phyloP scores from a whole-genome alignment of 2,888 invertebrate species.

The Elgonia sp. region DNA sequence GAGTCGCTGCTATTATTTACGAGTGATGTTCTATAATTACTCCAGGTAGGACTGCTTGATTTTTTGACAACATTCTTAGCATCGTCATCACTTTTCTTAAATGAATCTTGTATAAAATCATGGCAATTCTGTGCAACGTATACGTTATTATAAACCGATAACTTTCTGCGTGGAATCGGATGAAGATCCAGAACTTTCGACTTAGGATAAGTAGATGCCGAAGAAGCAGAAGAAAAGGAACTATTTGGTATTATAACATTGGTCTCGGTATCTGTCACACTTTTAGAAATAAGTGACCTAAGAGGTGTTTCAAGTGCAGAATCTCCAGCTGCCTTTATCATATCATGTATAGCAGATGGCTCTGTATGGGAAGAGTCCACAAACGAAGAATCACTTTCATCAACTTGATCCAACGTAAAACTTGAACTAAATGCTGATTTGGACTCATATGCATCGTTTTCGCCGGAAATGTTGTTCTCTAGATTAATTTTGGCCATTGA shows the following conservation, averaged over 20 bases:
- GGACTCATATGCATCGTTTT: too few species aligned
- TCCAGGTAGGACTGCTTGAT: not conserved
- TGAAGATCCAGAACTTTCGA: not conserved
- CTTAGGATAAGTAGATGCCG: not conserved
- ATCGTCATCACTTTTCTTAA: not conserved
- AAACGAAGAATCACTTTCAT: not conserved
- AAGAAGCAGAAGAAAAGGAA: not conserved
- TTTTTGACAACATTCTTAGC: not conserved
- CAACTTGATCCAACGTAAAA: not conserved
- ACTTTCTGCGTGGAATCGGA: constrained; percentile 14
- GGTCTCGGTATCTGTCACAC: too few species aligned
- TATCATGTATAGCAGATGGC: too few species aligned
- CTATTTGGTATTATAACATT: not conserved
- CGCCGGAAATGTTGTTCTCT: not conserved
- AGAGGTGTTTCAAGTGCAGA: too few species aligned
- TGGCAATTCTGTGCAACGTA: constrained; percentile 8
- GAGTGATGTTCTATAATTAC: not conserved
- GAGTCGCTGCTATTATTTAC: too few species aligned
- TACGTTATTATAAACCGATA: constrained; percentile 23
- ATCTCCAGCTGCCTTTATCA: too few species aligned
- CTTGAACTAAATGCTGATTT: not conserved
- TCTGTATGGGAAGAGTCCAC: too few species aligned
- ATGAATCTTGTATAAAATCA: not conserved
- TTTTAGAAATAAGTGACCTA: not conserved
- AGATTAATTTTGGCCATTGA: too few species aligned